Percentiles rank a stretch among this genome's conserved stretches.
Evolutionary conservation across 2,113 vertebrate species (phyloP).

Genomic region (Himantopus leucocephalus): DNA sequence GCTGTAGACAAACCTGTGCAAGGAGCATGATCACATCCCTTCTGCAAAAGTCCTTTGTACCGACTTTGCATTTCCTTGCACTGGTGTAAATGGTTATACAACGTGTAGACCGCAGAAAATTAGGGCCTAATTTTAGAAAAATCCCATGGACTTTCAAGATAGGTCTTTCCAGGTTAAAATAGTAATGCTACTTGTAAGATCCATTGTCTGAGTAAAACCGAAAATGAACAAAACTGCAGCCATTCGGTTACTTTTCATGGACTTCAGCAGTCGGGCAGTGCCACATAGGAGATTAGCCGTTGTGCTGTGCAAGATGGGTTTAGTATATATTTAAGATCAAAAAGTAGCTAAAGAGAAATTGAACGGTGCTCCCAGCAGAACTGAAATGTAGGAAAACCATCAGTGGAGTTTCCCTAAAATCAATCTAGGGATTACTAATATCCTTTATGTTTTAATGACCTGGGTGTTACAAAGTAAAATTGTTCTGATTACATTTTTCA

Average conservation of each 20-base stretch:
- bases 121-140: background rate
- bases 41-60: rapidly evolving
- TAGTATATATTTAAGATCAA: background rate
- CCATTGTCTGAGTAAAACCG: background rate
- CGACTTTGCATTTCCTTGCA: background rate
- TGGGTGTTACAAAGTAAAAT: background rate
- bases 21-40: rapidly evolving
- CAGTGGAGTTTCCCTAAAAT: background rate
- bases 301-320: background rate
- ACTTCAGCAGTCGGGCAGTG: background rate
- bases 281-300: rapidly evolving
- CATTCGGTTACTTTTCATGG: background rate
- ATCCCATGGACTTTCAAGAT: background rate
- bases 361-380: background rate
- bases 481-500: background rate
- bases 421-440: background rate
- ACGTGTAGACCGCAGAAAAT: background rate
- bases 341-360: background rate
- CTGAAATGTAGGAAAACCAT: background rate
- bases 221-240: background rate
- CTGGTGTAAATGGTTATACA: too few relatives aligned
- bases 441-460: background rate
- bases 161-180: background rate
- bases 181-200: background rate
- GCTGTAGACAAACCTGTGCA: rapidly evolving